phyloP scores from a whole-genome alignment of 2,113 vertebrate genomes.

The Microcebus lehilahytsara region DNA sequence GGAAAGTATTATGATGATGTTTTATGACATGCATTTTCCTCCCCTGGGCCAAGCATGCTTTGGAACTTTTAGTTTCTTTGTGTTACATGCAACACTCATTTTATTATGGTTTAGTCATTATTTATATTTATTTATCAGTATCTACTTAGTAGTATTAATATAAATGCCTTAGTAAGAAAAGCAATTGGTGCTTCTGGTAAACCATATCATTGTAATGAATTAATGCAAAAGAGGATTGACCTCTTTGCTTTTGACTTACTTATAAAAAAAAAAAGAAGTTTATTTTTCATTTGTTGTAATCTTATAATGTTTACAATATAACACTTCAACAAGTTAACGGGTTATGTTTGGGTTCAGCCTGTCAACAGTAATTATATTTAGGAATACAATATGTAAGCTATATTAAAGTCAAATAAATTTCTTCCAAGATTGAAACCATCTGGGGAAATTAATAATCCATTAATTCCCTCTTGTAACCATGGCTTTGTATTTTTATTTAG shows the following conservation, averaged over 20 bases:
- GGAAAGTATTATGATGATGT: background rate
- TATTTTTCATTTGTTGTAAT: background rate
- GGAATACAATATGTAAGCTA: background rate
- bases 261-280: background rate
- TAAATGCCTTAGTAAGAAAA: background rate
- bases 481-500: background rate
- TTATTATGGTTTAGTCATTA: background rate
- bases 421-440: constrained; percentile 16
- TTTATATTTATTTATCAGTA: background rate
- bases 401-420: background rate
- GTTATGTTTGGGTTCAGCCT: background rate
- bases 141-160: background rate
- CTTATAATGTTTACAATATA: background rate
- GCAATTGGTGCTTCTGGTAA: background rate
- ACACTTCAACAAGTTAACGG: background rate
- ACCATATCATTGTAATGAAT: background rate
- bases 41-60: background rate
- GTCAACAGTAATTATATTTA: constrained; percentile 14
- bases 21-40: background rate
- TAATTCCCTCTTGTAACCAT: background rate
- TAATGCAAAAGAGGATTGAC: background rate
- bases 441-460: background rate
- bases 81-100: background rate
- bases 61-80: background rate
- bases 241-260: background rate